Evolutionary conservation across 2,888 invertebrate species (phyloP).

Genomic region (Bombyx huttoni): DNA sequence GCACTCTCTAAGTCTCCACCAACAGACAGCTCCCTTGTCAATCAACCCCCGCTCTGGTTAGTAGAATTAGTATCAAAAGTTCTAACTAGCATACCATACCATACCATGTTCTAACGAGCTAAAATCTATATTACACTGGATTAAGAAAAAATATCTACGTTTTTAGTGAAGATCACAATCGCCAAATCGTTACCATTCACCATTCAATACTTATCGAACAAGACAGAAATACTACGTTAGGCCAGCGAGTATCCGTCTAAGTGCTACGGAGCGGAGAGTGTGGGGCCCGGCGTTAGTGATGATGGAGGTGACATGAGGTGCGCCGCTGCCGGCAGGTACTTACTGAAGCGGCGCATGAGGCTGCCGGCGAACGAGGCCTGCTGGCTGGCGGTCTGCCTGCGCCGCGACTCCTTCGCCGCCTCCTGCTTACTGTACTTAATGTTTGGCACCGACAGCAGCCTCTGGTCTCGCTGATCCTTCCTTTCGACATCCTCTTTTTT

Average conservation of each 20-base stretch:
- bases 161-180: constrained; percentile 41
- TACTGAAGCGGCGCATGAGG: constrained; percentile 90
- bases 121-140: constrained; percentile 28
- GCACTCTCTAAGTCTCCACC: constrained; percentile 7
- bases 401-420: constrained; percentile 69
- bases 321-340: constrained; percentile 67
- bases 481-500: constrained; percentile 26
- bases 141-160: constrained; percentile 33
- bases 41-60: constrained; percentile 2
- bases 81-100: constrained; percentile 48
- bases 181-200: constrained; percentile 62
- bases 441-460: constrained; percentile 84
- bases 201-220: constrained; percentile 52
- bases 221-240: constrained; percentile 48
- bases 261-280: constrained; percentile 23
- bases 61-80: constrained; percentile 7
- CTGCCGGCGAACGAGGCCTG: constrained; percentile 77
- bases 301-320: constrained; percentile 10
- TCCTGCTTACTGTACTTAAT: constrained; percentile 74
- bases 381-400: constrained; percentile 58
- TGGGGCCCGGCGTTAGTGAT: constrained; percentile 22
- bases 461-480: constrained; percentile 72
- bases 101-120: constrained; percentile 31
- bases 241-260: constrained; percentile 29
- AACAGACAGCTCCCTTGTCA: constrained; percentile 7